Base-by-base conservation (phyloP, 2,113 vertebrate genomes). In the Mola mola region DNA sequence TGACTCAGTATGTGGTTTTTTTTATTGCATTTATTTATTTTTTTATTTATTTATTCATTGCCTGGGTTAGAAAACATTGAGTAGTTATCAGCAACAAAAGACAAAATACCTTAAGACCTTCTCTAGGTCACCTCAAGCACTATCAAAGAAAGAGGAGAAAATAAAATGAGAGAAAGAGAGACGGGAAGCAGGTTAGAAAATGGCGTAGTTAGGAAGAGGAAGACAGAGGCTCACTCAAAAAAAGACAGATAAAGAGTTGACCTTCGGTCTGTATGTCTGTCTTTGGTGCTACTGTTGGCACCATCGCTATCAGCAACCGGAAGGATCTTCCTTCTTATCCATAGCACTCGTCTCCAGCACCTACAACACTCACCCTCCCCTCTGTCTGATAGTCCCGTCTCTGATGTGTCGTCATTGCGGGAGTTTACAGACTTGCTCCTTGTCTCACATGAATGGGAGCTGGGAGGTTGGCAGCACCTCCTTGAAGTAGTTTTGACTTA, bases 311-410 rank as follows among this genome's bases (percentile, higher is more conserved):
- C 89, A 89, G 86, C 40, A 42, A 72, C 57, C 83, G 81, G 87
- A 89, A 86, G 83, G 72, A 82, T 87, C 78, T 85, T 43, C 66
- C 29, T 20, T 62, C 84, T 89, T 88, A 83, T 88, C 87, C 84
- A 5, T 43, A 42, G 68, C 44, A 28, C 66, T 66, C 25, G 75
- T 81, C 86, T 87, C 66, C 64, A 57, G 61, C 82, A 75, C 72
- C 83, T 75, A 71, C 65, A 62, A 47, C 52, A 66, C 65, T 57
- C 55, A 44, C 36, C 66, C 57, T 16, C 52, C 81, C 31, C 57
- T 22, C 56, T 5, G 71, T 56, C 68, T 53, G 79, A 86, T 78
- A 84, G 61, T 61, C 57, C 43, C 2, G 60, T 82, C 87, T 90
- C 58, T 78, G 44, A 75, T 69, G 61, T 84, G 78, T 83, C 80